Evolutionary conservation across 2,888 invertebrate genomes (phyloP).

Genomic region (Cistogaster globosa): DNA sequence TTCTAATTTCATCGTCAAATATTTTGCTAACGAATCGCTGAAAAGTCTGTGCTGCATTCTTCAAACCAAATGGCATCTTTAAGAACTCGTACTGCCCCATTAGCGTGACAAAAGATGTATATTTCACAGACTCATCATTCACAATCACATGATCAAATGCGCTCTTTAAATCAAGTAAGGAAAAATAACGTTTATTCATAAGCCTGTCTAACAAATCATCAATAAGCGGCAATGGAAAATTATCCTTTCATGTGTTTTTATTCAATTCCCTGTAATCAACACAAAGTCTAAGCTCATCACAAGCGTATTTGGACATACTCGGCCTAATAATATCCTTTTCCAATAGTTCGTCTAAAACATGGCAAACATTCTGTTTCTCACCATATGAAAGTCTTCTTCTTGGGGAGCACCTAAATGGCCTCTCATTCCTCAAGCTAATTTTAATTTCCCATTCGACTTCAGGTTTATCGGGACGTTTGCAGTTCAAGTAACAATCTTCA

Average conservation of each 20-base stretch:
- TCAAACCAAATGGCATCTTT: conserved; percentile 64
- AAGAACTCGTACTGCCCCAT: conserved; percentile 21
- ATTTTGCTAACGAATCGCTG: conserved; percentile 13
- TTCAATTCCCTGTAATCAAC: conserved; percentile 9
- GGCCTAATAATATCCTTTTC: no score
- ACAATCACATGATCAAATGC: conserved; percentile 37
- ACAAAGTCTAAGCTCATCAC: conserved; percentile 15
- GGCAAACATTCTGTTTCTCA: conserved; percentile 44
- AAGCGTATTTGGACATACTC: no score
- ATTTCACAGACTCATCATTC: conserved; percentile 53
- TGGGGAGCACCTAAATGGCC: conserved; percentile 50
- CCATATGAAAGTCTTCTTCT: conserved; percentile 40
- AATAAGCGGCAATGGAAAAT: conserved; percentile 61
- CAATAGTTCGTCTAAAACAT: conserved; percentile 47
- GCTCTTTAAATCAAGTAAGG: conserved; percentile 55
- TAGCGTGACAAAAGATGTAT: conserved; percentile 60
- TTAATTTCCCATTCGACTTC: conserved; percentile 49
- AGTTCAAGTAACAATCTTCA: no score
- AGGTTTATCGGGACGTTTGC: no score
- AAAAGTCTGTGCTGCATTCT: conserved; percentile 50
- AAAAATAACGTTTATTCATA: conserved; percentile 46
- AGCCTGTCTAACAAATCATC: no score
- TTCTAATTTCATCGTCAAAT: conserved; percentile 6
- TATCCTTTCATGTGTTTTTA: conserved; percentile 14
- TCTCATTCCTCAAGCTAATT: conserved; percentile 19